Percentiles rank a stretch among this genome's conserved stretches.
Evolutionary conservation across 2,888 invertebrate species (phyloP).

Genomic region (Ptychoptera contaminata): DNA sequence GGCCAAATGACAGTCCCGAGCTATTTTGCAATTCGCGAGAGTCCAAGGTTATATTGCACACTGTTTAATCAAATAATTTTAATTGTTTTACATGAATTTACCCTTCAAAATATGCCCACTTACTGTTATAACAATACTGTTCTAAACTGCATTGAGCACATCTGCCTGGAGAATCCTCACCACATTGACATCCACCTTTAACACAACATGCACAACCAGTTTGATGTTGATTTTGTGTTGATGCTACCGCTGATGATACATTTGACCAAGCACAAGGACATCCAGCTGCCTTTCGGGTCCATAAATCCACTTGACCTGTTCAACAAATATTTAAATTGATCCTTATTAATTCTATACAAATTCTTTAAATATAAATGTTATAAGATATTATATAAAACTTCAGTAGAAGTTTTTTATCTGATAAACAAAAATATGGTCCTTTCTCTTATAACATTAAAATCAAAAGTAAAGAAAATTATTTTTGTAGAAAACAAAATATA

Average conservation of each 20-base stretch:
- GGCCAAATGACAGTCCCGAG: slow-evolving; percentile 58
- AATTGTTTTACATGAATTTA: not conserved
- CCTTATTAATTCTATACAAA: no score
- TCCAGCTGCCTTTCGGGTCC: slow-evolving; percentile 56
- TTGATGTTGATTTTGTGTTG: no score
- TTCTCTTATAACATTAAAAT: no score
- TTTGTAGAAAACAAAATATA: no score
- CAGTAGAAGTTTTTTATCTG: no score
- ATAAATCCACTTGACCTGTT: slow-evolving; percentile 59
- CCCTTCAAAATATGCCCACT: slow-evolving; percentile 24
- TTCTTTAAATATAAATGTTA: no score
- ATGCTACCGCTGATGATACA: no score
- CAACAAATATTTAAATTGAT: no score
- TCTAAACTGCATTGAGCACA: slow-evolving; percentile 66
- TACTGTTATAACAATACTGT: slow-evolving; percentile 56
- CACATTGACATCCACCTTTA: slow-evolving; percentile 60
- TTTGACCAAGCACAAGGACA: slow-evolving; percentile 42
- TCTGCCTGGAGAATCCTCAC: slow-evolving; percentile 47
- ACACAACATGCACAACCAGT: slow-evolving; percentile 55
- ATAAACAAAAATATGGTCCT: no score
- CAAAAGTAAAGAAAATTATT: no score
- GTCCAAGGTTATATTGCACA: slow-evolving; percentile 67
- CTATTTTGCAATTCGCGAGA: slow-evolving; percentile 48
- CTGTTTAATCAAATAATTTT: slow-evolving; percentile 26
- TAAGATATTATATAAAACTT: no score